phyloP scores from a whole-genome alignment of 2,888 invertebrate species.

The Anticlea derivata region DNA sequence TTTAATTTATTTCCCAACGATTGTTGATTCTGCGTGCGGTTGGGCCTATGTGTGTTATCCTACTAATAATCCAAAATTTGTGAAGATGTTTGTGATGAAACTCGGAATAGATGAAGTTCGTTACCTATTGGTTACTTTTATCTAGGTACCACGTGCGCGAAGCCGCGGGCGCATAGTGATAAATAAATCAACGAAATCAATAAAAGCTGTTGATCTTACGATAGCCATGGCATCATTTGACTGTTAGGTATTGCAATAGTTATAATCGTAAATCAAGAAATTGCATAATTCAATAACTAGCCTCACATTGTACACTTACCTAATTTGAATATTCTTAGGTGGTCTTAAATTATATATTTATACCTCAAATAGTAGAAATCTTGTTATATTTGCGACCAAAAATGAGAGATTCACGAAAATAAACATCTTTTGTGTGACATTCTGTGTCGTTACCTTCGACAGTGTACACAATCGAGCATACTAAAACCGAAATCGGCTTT shows the following conservation, averaged over 20 bases:
- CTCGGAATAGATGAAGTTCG: too few relatives aligned
- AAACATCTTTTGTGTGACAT: slow-evolving; percentile 11
- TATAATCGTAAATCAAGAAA: slow-evolving; percentile 22
- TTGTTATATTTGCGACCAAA: slow-evolving; percentile 20
- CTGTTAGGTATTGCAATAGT: slow-evolving; percentile 20
- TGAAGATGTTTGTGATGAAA: too few relatives aligned
- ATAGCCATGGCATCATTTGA: slow-evolving; percentile 11
- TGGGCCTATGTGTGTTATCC: too few relatives aligned
- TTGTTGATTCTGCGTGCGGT: too few relatives aligned
- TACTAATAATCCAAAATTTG: too few relatives aligned
- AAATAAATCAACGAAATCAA: slow-evolving; percentile 10
- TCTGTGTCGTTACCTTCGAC: slow-evolving; percentile 12
- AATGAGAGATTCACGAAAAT: slow-evolving; percentile 15
- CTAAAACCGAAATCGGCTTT: slow-evolving; percentile 18
- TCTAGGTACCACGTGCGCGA: too few relatives aligned
- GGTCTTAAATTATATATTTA: slow-evolving; percentile 23
- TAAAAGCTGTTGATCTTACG: slow-evolving; percentile 9
- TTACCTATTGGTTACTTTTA: too few relatives aligned
- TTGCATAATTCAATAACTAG: slow-evolving; percentile 21
- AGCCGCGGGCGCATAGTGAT: too few relatives aligned
- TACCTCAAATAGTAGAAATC: slow-evolving; percentile 19
- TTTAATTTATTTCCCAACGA: too few relatives aligned
- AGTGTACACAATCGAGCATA: slow-evolving; percentile 13
- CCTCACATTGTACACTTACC: slow-evolving; percentile 19
- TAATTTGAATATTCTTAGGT: slow-evolving; percentile 26